A percentile compares a stretch with the other conserved stretches of the same genome.
phyloP scores from a whole-genome alignment of 2,888 invertebrate species.

The Cyrtodaria siliqua region DNA sequence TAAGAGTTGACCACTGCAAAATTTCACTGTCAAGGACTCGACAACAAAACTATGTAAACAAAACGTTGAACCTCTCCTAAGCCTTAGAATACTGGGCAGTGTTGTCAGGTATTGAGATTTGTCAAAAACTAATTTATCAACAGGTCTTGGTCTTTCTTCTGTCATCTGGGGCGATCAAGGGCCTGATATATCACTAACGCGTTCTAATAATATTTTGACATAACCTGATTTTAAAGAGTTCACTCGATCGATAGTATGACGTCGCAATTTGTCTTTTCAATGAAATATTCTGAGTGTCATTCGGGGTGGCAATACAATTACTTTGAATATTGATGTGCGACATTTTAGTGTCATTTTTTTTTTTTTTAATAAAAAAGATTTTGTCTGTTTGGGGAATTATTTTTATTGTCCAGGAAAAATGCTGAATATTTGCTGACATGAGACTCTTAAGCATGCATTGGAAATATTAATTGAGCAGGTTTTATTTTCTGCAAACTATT shows the following conservation, averaged over 20 bases:
- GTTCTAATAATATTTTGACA: constrained; percentile 50
- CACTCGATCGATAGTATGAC: constrained; percentile 19
- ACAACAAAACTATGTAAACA: constrained; percentile 37
- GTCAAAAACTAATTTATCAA: constrained; percentile 27
- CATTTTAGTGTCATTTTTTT: no score
- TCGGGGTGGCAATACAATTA: no score
- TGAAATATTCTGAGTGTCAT: no score
- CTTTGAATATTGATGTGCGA: no score
- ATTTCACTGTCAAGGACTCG: constrained; percentile 23
- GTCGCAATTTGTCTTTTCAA: constrained; percentile 23
- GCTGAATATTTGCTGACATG: no score
- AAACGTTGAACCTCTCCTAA: constrained; percentile 10
- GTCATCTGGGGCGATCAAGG: constrained; percentile 13
- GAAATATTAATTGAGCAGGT: no score
- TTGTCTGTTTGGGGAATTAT: no score
- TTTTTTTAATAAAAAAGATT: no score
- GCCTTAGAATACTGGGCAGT: constrained; percentile 4
- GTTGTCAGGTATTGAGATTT: constrained; percentile 12
- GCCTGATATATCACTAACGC: constrained; percentile 30
- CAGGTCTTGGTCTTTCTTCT: constrained; percentile 1
- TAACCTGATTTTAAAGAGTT: constrained; percentile 44
- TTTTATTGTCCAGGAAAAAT: no score
- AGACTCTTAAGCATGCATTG: no score
- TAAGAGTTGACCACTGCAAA: constrained; percentile 18
- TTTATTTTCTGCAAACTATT: no score